Evolutionary conservation across 2,113 vertebrate species (phyloP), one percentile per base, ranked within the genome.

Genomic region (Ailurus styani): DNA sequence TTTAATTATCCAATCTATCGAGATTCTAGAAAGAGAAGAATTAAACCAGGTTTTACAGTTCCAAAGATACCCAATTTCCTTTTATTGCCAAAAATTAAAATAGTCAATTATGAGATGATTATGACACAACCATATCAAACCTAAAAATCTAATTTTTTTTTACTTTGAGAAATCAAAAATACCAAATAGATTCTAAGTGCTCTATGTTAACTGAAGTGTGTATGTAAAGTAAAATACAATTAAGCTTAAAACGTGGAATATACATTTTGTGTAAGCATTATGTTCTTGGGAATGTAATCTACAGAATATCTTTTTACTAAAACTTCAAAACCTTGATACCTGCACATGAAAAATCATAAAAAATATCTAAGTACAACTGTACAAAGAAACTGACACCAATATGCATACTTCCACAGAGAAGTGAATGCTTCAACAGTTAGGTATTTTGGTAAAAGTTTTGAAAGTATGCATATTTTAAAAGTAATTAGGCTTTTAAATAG

Each of bases 401-500:
- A 98, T 97, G 98, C 98, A 98, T 98, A 98, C 98, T 99, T 99
- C 98, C 88, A 97, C 75, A 98, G 96, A 52, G 98, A 99, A 99
- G 98, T 98, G 98, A 98, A 98, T 96, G 98, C 95, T 98, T 98
- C 96, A 98, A 98, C 97, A 98, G 96, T 97, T 98, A 98, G 64
- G 91, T 97, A 98, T 98, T 99, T 99, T 98, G 98, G 98, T 99
- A 98, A 98, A 99, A 98, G 89, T 98, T 96, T 97, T 98, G 98
- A 98, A 99, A 98, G 96, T 98, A 98, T 98, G 98, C 97, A 98
- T 98, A 98, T 97, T 98, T 99, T 98, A 98, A 96, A 99, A 98
- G 99, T 98, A 99, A 98, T 98, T 98, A 98, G 96, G 98, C 91
- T 98, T 98, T 99, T 99, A 99, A 99, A 99, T 98, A 99, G 98